Evolutionary conservation across 2,888 invertebrate species (phyloP).

Genomic region (Macrophya alboannulata): DNA sequence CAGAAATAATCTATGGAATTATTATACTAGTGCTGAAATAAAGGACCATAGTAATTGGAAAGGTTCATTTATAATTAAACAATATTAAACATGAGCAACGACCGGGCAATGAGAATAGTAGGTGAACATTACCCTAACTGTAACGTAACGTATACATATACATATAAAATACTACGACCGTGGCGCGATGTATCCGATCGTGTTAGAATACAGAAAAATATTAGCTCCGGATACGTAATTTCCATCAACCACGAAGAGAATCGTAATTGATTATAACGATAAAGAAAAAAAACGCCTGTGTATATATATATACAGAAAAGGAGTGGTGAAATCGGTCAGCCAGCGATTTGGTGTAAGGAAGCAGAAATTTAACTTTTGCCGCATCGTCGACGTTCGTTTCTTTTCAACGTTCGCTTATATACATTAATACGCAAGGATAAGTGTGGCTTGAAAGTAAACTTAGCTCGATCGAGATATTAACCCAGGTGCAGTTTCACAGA

Average conservation of each 20-base stretch:
- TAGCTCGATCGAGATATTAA: background rate
- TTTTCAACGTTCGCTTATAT: background rate
- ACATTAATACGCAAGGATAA: background rate
- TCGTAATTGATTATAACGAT: background rate
- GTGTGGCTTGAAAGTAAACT: background rate
- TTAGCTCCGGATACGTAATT: background rate
- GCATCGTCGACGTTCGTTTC: background rate
- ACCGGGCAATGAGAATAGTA: constrained; percentile 48
- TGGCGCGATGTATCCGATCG: constrained; percentile 1
- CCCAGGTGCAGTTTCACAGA: background rate
- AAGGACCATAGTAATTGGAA: background rate
- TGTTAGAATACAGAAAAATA: background rate
- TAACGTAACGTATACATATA: constrained; percentile 18
- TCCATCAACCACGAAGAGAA: background rate
- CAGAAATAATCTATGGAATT: background rate
- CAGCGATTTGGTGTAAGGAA: background rate
- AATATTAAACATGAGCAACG: constrained; percentile 21
- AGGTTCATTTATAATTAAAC: constrained; percentile 32
- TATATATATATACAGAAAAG: background rate
- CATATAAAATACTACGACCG: no score
- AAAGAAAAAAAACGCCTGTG: background rate
- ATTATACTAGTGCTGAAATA: background rate
- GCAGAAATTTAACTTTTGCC: background rate
- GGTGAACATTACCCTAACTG: constrained; percentile 46
- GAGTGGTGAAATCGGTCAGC: background rate